Conservation (phyloP, 1,140 invertebrate genomes). For the Chionoecetes opilio region DNA sequence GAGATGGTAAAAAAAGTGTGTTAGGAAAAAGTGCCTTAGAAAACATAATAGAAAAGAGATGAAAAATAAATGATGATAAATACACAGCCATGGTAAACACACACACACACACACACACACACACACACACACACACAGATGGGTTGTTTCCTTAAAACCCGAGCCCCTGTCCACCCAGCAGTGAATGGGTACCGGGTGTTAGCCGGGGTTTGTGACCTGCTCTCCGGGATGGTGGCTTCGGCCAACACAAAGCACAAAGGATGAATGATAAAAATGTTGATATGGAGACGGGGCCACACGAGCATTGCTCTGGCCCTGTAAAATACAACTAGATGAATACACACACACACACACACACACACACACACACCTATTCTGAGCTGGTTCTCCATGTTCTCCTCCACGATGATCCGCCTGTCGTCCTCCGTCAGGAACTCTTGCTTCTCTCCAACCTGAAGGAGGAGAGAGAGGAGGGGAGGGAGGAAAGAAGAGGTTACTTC, state of each 20-base stretch:
- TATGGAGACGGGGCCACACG: too few species aligned
- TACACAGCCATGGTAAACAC: neutral
- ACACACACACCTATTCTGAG: constrained; percentile 58
- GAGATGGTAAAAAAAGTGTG: neutral
- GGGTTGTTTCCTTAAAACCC: too few species aligned
- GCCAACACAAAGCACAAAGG: too few species aligned
- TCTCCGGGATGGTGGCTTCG: too few species aligned
- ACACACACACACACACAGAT: neutral
- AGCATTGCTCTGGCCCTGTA: too few species aligned
- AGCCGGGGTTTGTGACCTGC: too few species aligned
- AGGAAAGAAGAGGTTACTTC: neutral
- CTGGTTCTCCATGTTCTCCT: constrained; percentile 55
- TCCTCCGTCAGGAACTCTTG: constrained; percentile 57
- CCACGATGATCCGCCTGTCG: constrained; percentile 45
- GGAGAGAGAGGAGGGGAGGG: neutral
- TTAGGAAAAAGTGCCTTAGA: neutral
- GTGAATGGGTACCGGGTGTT: too few species aligned
- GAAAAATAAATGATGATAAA: neutral
- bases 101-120: neutral
- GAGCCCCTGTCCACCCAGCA: too few species aligned
- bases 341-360: neutral
- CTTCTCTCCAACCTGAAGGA: constrained; percentile 67
- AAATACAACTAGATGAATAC: neutral
- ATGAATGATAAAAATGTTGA: too few species aligned
- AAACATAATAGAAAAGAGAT: neutral